These are phyloP conservation scores for Pseudorhombus dupliciocellatus DNA, from an alignment of 2,113 vertebrate genomes.

Conservation along the genomic window DNA sequence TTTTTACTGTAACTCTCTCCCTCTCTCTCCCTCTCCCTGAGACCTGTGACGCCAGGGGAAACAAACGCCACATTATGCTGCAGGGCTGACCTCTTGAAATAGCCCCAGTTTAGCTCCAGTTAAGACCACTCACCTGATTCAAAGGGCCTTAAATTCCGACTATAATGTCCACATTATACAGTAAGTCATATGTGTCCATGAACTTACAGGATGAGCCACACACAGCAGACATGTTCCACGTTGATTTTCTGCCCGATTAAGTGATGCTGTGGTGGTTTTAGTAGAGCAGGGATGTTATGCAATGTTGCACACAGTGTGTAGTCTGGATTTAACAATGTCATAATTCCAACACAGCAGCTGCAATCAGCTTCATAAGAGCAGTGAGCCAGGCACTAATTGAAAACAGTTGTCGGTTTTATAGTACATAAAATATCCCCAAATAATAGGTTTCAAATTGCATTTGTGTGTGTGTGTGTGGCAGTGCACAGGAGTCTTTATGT, in stretches of 20 bases:
- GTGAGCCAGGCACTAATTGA: neutral
- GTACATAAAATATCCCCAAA: constrained; percentile 5
- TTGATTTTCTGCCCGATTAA: neutral
- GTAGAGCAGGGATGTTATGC: neutral
- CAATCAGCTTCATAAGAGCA: neutral
- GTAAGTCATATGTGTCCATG: constrained; percentile 14
- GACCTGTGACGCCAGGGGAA: constrained; percentile 42
- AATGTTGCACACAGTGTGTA: neutral
- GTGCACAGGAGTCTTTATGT: neutral
- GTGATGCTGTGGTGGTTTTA: neutral
- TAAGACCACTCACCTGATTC: constrained; percentile 75
- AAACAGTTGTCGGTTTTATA: neutral
- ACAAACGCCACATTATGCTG: constrained; percentile 72
- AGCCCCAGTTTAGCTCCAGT: constrained; percentile 51
- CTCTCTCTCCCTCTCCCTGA: constrained; percentile 20
- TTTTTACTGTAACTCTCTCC: neutral
- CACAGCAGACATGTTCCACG: neutral
- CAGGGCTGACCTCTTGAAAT: constrained; percentile 54
- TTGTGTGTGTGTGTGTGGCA: neutral
- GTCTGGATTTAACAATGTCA: constrained; percentile 8
- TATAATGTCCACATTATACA: constrained; percentile 51
- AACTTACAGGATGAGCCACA: constrained; percentile 13
- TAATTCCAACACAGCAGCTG: neutral
- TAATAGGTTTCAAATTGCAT: neutral
- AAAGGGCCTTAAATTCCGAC: constrained; percentile 47